Evolutionary conservation across 2,888 invertebrate species (phyloP).

Genomic region (Saturnia japonica): DNA sequence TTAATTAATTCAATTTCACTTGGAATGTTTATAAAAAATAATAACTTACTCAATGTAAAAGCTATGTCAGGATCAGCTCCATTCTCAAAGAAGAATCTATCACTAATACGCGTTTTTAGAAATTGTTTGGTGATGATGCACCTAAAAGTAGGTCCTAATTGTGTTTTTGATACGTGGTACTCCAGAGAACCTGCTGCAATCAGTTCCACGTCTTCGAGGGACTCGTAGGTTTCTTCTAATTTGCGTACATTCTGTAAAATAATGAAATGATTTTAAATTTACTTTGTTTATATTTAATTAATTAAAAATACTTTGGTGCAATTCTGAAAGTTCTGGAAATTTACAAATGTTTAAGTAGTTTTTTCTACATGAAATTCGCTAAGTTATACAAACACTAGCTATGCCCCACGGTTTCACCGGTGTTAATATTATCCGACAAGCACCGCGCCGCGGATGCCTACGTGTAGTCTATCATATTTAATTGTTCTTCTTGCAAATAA

Average conservation of each 20-base stretch:
- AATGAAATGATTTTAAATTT: not conserved
- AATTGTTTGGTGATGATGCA: constrained; percentile 91
- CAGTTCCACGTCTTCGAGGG: constrained; percentile 89
- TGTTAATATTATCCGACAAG: too few species aligned
- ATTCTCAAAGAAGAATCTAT: constrained; percentile 89
- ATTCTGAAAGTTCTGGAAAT: too few species aligned
- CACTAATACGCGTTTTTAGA: constrained; percentile 87
- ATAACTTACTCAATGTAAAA: constrained; percentile 29
- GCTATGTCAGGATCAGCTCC: constrained; percentile 44
- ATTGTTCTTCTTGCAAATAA: too few species aligned
- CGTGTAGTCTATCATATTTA: too few species aligned
- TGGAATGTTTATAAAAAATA: not conserved
- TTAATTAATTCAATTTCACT: not conserved
- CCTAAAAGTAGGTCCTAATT: constrained; percentile 89
- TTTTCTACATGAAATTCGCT: too few species aligned
- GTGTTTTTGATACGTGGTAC: constrained; percentile 83
- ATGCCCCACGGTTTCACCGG: too few species aligned
- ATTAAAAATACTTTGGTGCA: too few species aligned
- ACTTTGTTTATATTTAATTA: not conserved
- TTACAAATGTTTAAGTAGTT: too few species aligned
- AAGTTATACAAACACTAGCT: too few species aligned
- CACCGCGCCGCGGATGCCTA: too few species aligned
- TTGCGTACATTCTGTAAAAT: constrained; percentile 29
- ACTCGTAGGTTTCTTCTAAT: constrained; percentile 75
- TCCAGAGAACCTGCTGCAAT: constrained; percentile 89